Base-by-base conservation (phyloP, 2,888 invertebrate species). In the Acleris sparsana region DNA sequence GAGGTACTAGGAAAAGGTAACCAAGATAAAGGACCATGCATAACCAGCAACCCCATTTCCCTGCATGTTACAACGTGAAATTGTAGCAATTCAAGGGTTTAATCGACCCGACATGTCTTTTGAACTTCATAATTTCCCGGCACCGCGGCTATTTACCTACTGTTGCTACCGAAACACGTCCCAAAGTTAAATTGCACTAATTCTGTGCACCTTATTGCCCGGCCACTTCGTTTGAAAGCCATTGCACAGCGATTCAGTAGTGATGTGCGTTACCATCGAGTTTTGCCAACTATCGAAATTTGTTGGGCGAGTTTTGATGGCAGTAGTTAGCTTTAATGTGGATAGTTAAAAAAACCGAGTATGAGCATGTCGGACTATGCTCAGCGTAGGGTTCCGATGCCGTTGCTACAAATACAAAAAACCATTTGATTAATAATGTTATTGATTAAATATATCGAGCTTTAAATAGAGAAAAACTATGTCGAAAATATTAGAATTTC, bases 151-250 rank as follows among this genome's bases (percentile, higher is more conserved):
- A 46, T n/a, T n/a, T n/a, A n/a, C 52, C 5, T 18, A 22, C 33
- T 29, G 56, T 56, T 46, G 17, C 52, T 44, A 20, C 58, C 77
- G 77, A 79, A 79, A 86, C 83, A 86, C 80, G 82, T 85, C 85
- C 84, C 82, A 83, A 90, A 88, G 89, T 89, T 86, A 91, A 91
- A 90, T 90, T 87, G 85, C 85, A 85, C 86, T 90, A 87, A 90
- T 91, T 90, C 46, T 88, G 85, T 79, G 84, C 85, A 89, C 84
- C 87, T 87, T 87, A 87, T 84, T 89, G 86, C 88, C 72, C 72
- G 68, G 73, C 78, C 82, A 83, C 83, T 83, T 80, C 83, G 74
- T 82, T 85, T 83, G 76, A 82, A 85, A 87, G 80, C 83, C 78
- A 79, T 75, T 84, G 84, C 86, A 81, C 80, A 78, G 79, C 79